phyloP scores from a whole-genome alignment of 2,113 vertebrate species.

The Pituophis catenifer region DNA sequence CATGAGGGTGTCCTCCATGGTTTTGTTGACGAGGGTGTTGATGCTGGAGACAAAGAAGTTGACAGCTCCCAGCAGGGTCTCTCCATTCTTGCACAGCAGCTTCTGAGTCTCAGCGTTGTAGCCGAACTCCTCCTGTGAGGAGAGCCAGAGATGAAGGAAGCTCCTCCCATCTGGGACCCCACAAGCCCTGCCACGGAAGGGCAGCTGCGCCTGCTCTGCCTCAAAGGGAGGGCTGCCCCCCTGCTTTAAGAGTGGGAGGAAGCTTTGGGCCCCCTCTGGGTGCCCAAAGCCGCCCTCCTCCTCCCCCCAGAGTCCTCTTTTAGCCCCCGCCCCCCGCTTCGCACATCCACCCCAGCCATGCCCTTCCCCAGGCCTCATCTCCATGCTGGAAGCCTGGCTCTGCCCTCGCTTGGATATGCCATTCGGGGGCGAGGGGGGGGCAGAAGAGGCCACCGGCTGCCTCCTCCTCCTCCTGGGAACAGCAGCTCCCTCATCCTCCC shows the following conservation, averaged over 20 bases:
- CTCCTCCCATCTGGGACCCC: neutral
- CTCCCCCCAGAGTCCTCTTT: neutral
- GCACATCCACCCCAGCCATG: neutral
- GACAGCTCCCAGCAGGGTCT: constrained; percentile 91
- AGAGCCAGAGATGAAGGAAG: neutral
- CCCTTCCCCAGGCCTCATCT: neutral
- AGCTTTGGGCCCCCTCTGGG: neutral
- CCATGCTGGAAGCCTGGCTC: neutral
- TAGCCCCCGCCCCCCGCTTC: neutral
- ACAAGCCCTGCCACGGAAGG: too few species aligned
- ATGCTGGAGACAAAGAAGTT: constrained; percentile 99
- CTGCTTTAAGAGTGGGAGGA: neutral
- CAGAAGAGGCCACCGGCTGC: neutral
- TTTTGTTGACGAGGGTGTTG: constrained; percentile 96
- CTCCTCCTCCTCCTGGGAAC: neutral
- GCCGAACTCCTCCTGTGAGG: constrained; percentile 92
- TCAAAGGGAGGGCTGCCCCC: neutral
- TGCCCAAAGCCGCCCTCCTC: neutral
- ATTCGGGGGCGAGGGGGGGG: too few species aligned
- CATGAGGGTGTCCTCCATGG: constrained; percentile 96
- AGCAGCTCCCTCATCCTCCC: neutral
- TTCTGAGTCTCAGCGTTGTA: constrained; percentile 97
- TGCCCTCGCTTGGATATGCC: neutral
- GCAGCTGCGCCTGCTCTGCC: too few species aligned
- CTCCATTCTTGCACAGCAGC: constrained; percentile 93